These are phyloP conservation scores for Plecturocebus donacophilus DNA, from an alignment of 2,113 vertebrate genomes.

Conservation along the genomic window DNA sequence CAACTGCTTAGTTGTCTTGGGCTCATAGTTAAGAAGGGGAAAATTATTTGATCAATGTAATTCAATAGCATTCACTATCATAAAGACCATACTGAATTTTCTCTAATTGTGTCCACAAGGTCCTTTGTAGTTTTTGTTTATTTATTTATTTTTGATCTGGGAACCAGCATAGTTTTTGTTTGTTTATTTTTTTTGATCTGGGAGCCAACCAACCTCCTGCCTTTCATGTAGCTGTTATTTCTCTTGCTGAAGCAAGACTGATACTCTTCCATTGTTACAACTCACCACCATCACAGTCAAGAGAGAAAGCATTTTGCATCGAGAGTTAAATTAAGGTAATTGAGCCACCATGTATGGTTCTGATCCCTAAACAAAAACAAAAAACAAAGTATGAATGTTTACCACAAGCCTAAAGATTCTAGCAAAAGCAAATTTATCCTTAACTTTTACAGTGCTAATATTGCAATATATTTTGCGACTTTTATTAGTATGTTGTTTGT, in stretches of 20 bases:
- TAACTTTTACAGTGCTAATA: background rate
- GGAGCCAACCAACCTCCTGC: background rate
- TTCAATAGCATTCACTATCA: background rate
- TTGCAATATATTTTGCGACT: background rate
- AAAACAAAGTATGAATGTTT: background rate
- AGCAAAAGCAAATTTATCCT: background rate
- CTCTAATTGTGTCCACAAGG: background rate
- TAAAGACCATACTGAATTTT: background rate
- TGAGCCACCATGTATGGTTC: background rate
- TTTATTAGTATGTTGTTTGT: background rate
- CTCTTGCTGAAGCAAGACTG: background rate
- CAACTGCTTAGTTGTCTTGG: background rate
- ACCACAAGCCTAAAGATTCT: background rate
- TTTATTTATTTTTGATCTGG: background rate
- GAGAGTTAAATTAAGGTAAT: background rate
- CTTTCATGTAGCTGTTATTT: background rate
- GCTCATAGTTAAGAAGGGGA: background rate
- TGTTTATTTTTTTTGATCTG: background rate
- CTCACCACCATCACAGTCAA: background rate
- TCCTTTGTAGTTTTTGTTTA: background rate
- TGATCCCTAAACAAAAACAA: background rate
- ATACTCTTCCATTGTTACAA: background rate
- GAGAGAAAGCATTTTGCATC: background rate
- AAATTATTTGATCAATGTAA: background rate
- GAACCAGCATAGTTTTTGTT: background rate